phyloP scores from a whole-genome alignment of 1,140 invertebrate species.

The Macrostomum lignano region DNA sequence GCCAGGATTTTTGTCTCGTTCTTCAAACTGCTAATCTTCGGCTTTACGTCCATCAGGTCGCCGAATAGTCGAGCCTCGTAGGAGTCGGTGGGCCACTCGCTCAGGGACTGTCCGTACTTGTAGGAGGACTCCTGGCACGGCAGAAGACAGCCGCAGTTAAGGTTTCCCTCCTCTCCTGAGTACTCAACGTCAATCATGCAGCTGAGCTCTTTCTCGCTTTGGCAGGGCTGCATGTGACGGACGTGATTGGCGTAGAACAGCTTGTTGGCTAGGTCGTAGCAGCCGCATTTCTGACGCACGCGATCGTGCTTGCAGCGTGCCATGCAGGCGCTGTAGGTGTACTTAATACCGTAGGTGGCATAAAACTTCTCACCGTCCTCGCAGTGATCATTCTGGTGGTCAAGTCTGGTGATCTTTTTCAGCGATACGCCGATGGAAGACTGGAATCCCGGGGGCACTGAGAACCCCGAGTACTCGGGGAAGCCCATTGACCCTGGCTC shows the following conservation, averaged over 20 bases:
- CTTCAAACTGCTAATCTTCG: neutral
- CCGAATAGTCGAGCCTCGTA: neutral
- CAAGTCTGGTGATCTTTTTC: no score
- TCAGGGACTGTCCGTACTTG: neutral
- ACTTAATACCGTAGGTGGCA: no score
- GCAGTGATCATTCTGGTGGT: no score
- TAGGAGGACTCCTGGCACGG: neutral
- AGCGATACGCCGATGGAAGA: constrained; percentile 14
- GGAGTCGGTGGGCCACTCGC: neutral
- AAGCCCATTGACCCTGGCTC: constrained; percentile 16
- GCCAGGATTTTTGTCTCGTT: neutral
- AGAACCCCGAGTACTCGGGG: constrained; percentile 24
- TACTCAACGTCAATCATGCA: no score
- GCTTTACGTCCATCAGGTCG: neutral
- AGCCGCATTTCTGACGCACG: no score
- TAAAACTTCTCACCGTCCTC: no score
- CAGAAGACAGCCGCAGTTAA: neutral
- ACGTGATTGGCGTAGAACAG: no score
- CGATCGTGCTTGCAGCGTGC: no score
- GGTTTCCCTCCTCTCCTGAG: neutral
- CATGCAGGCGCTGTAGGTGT: no score
- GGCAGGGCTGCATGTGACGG: no score
- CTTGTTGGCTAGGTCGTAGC: no score
- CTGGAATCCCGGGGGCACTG: constrained; percentile 16
- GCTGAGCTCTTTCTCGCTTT: no score